A percentile compares a stretch with the other conserved stretches of the same genome.
These are phyloP conservation scores for Orthosia incerta DNA, from an alignment of 2,888 invertebrate genomes.

Conservation along the genomic window DNA sequence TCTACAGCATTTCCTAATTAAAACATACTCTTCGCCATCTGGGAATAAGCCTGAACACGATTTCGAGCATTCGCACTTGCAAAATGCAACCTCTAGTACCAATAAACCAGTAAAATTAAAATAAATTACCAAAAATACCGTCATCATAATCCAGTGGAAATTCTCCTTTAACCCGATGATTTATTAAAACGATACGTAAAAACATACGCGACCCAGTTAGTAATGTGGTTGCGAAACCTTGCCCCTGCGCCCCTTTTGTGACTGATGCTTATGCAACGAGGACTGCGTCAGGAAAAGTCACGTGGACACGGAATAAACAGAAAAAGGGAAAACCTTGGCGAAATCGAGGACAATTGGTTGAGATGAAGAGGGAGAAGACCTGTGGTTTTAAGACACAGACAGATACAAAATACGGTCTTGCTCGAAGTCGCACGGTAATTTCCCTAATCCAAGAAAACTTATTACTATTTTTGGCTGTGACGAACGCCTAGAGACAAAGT, in stretches of 20 bases:
- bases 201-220: slow-evolving; percentile 61
- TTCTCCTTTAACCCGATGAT: slow-evolving; percentile 24
- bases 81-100: not conserved
- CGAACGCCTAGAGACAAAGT: not conserved
- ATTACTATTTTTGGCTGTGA: not conserved
- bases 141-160: not conserved
- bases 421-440: slow-evolving; percentile 1
- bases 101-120: not conserved
- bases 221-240: slow-evolving; percentile 48
- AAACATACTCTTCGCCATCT: not conserved
- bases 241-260: slow-evolving; percentile 42
- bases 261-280: slow-evolving; percentile 46
- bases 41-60: not conserved
- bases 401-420: too few relatives aligned
- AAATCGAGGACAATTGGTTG: not conserved
- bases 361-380: not conserved
- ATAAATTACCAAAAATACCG: not conserved
- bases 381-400: too few relatives aligned
- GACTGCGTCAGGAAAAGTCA: slow-evolving; percentile 28
- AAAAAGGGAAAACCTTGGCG: too few relatives aligned
- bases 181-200: slow-evolving; percentile 38
- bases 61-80: not conserved
- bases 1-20: too few relatives aligned
- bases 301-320: slow-evolving; percentile 43
- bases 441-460: not conserved